Percentiles rank a stretch among this genome's conserved stretches.
Conservation (phyloP, 1,140 invertebrate species). For the Gryon sp. region DNA sequence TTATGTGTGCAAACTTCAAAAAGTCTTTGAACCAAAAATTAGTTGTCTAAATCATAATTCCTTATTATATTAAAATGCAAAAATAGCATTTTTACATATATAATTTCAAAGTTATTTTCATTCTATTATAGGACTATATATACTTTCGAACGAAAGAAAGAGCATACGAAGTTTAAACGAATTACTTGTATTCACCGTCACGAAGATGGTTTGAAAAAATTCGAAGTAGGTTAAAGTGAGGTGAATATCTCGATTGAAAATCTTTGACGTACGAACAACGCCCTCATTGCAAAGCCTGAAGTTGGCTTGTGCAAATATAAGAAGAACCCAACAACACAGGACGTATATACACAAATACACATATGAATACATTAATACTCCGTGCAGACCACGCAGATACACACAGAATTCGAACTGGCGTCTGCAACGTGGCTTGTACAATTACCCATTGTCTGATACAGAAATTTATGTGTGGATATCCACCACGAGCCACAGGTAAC, state of each 20-base stretch:
- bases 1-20: too few species aligned
- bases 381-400: conserved; percentile 60
- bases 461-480: conserved; percentile 79
- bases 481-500: conserved; percentile 71
- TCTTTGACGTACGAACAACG: conserved; percentile 57
- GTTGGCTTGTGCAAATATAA: conserved; percentile 40
- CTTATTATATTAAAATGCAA: too few species aligned
- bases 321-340: not conserved
- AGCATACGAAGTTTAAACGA: too few species aligned
- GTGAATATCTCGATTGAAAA: conserved; percentile 30
- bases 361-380: conserved; percentile 61
- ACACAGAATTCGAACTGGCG: conserved; percentile 60
- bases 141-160: too few species aligned
- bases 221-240: conserved; percentile 46
- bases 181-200: conserved; percentile 5
- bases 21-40: too few species aligned
- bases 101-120: too few species aligned
- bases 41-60: too few species aligned
- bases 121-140: too few species aligned
- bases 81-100: too few species aligned
- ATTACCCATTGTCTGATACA: conserved; percentile 80
- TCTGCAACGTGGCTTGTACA: conserved; percentile 74
- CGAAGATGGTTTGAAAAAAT: conserved; percentile 20
- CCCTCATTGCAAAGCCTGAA: conserved; percentile 33
- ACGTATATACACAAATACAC: conserved; percentile 41